These are phyloP conservation scores for Pantala flavescens DNA, from an alignment of 1,140 invertebrate genomes.

Conservation along the genomic window DNA sequence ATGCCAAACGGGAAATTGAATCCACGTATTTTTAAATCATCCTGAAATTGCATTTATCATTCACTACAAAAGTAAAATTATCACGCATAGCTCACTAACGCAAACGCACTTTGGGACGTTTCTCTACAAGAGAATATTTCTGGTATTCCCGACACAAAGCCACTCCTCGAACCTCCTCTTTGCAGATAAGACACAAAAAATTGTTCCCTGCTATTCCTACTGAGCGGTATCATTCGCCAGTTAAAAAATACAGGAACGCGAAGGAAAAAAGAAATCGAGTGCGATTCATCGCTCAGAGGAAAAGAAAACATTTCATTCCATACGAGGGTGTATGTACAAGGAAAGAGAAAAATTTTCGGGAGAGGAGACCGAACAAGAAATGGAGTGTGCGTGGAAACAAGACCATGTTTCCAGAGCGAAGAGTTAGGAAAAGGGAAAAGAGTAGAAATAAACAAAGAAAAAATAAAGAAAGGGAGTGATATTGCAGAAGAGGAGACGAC, in stretches of 20 bases:
- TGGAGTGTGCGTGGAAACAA: background rate
- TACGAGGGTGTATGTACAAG: background rate
- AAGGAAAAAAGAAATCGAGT: background rate
- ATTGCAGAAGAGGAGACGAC: background rate
- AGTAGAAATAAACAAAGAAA: background rate
- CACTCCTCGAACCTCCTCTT: background rate
- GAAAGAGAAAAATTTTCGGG: background rate
- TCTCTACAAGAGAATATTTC: background rate
- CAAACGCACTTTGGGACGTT: background rate
- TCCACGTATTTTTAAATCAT: too few relatives aligned
- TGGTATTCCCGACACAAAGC: background rate
- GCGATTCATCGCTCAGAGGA: background rate
- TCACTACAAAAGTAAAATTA: background rate
- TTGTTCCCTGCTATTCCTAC: background rate
- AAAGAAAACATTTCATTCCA: slow-evolving; percentile 5
- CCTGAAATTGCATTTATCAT: too few relatives aligned
- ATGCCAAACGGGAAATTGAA: too few relatives aligned
- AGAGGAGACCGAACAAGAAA: background rate
- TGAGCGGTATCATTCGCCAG: slow-evolving; percentile 2
- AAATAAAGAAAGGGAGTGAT: background rate
- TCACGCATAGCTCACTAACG: background rate
- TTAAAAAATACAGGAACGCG: background rate
- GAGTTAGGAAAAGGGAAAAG: background rate
- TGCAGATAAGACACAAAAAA: background rate
- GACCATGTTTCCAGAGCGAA: background rate